Evolutionary conservation across 1,140 invertebrate genomes (phyloP).

Genomic region (Tetragonula clypearis): DNA sequence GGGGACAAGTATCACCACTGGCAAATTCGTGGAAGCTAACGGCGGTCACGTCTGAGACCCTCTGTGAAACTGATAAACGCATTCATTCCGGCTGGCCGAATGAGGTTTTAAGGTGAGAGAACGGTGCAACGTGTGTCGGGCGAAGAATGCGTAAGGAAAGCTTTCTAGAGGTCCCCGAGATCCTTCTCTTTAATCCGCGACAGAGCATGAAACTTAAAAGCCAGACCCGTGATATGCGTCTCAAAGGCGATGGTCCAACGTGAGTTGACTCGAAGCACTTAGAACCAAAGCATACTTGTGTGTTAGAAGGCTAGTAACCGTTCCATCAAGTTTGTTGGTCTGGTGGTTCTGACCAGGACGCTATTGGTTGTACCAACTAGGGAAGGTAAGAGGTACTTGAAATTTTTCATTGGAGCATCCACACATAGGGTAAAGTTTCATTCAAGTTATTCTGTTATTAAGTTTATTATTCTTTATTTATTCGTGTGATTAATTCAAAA

Average conservation of each 20-base stretch:
- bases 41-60: background rate
- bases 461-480: background rate
- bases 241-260: conserved; percentile 2
- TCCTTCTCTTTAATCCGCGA: conserved; percentile 10
- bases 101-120: conserved; percentile 48
- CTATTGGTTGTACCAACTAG: background rate
- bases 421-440: background rate
- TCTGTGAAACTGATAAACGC: conserved; percentile 35
- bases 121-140: conserved; percentile 22
- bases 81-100: conserved; percentile 32
- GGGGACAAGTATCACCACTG: background rate
- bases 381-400: background rate
- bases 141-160: conserved; percentile 30
- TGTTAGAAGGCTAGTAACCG: background rate
- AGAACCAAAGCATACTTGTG: background rate
- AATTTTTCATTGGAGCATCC: background rate
- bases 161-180: conserved; percentile 27
- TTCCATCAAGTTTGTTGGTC: no score
- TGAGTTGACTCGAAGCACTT: background rate
- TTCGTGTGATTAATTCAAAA: background rate
- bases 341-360: background rate
- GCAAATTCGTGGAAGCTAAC: conserved; percentile 42
- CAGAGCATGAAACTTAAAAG: conserved; percentile 27
- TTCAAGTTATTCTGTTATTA: background rate
- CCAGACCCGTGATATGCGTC: background rate